These are phyloP conservation scores for Atrina japonica DNA, from an alignment of 2,888 invertebrate species.

Conservation along the genomic window DNA sequence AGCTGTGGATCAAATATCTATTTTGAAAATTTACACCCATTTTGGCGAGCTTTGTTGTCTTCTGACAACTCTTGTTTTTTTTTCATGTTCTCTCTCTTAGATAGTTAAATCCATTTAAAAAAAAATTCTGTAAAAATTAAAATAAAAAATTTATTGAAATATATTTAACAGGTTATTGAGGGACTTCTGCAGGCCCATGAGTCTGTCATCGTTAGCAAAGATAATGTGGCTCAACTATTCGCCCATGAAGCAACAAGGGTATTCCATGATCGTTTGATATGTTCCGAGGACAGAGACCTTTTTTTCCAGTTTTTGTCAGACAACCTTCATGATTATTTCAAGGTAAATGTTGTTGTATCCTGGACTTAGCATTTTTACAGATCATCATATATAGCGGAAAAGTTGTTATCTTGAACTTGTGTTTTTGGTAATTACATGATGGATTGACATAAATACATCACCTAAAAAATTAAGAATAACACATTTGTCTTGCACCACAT, in stretches of 20 bases:
- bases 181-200: conserved; percentile 79
- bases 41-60: no score
- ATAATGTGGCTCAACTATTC: conserved; percentile 78
- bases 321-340: conserved; percentile 79
- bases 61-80: no score
- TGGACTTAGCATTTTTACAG: no score
- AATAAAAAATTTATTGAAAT: background rate
- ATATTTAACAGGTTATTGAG: conserved; percentile 71
- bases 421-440: no score
- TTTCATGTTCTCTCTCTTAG: background rate
- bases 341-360: no score
- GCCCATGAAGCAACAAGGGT: conserved; percentile 79
- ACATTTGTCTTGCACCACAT: no score
- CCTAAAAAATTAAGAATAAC: no score
- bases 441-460: no score
- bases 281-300: conserved; percentile 66
- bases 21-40: no score
- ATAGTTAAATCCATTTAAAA: background rate
- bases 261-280: conserved; percentile 79
- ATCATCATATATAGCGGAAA: no score
- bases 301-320: conserved; percentile 78
- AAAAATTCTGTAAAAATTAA: background rate
- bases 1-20: no score
- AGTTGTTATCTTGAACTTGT: no score
- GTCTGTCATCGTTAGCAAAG: conserved; percentile 75